These are phyloP conservation scores for Melanotaenia boesemani DNA, from an alignment of 2,797 vertebrate species.

Conservation along the genomic window DNA sequence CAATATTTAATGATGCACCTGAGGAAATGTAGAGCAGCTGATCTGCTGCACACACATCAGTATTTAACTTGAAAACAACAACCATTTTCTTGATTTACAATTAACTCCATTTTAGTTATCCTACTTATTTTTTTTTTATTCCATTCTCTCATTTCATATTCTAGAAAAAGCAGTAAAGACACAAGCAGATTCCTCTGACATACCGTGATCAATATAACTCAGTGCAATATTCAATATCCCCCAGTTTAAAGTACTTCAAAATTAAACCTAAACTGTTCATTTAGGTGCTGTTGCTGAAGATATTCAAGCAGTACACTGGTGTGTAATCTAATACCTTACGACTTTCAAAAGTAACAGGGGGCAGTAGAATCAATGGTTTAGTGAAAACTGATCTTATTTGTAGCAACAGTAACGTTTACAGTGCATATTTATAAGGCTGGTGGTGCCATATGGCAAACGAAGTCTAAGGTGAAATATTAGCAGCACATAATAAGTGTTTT, in stretches of 20 bases:
- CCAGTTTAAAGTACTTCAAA: neutral
- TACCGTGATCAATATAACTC: neutral
- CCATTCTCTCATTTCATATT: neutral
- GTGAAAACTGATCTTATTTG: slow-evolving; percentile 59
- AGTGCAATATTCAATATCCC: neutral
- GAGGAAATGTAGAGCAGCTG: slow-evolving; percentile 19
- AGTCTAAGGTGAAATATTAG: slow-evolving; percentile 6
- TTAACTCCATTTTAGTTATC: neutral
- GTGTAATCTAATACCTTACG: slow-evolving; percentile 47
- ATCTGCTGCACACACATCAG: slow-evolving; percentile 14
- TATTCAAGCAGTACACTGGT: slow-evolving; percentile 1
- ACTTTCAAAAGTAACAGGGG: slow-evolving; percentile 30
- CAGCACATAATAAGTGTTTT: slow-evolving; percentile 17
- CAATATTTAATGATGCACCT: slow-evolving; percentile 30
- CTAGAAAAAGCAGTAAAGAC: neutral
- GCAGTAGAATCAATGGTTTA: slow-evolving; percentile 19
- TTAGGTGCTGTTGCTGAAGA: neutral
- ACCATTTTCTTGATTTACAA: neutral
- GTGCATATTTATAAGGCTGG: slow-evolving; percentile 33
- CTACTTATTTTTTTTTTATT: neutral
- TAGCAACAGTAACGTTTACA: slow-evolving; percentile 17
- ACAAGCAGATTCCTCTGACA: neutral
- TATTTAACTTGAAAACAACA: slow-evolving; percentile 10
- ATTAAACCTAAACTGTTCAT: neutral
- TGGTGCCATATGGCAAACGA: slow-evolving; percentile 42